These are phyloP conservation scores for Xestia xanthographa DNA, from an alignment of 2,888 invertebrate species.

Conservation along the genomic window DNA sequence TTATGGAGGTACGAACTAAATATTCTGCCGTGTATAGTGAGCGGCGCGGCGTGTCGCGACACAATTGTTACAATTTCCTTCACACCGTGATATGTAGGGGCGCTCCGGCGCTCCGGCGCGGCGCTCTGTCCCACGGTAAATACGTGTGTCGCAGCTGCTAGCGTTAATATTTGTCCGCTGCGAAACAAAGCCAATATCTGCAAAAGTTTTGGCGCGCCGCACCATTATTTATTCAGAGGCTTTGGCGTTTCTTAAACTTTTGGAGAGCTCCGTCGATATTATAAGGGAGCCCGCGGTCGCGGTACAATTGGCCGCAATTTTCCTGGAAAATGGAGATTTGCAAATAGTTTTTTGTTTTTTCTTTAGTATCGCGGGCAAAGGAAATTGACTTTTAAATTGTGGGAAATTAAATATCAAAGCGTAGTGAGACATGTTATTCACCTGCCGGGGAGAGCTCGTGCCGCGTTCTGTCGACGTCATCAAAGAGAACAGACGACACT, in stretches of 20 bases:
- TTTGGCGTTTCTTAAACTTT: slow-evolving; percentile 81
- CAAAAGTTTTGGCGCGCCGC: slow-evolving; percentile 80
- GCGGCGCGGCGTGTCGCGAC: slow-evolving; percentile 1
- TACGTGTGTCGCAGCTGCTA: slow-evolving; percentile 78
- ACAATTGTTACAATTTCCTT: slow-evolving; percentile 51
- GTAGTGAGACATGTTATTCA: slow-evolving; percentile 23
- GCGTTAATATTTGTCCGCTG: slow-evolving; percentile 80
- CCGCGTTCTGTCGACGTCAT: slow-evolving; percentile 42
- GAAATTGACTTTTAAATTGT: slow-evolving; percentile 27
- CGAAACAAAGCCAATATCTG: slow-evolving; percentile 85
- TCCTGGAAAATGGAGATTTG: slow-evolving; percentile 65
- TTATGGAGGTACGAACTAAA: slow-evolving; percentile 27
- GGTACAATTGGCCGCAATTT: slow-evolving; percentile 76
- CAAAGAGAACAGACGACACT: slow-evolving; percentile 47
- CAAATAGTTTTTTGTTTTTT: slow-evolving; percentile 68
- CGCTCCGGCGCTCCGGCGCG: slow-evolving; percentile 4
- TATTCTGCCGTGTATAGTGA: slow-evolving; percentile 14
- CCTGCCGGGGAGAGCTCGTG: slow-evolving; percentile 22
- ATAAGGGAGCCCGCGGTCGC: slow-evolving; percentile 67
- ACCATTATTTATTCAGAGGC: slow-evolving; percentile 85
- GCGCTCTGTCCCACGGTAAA: slow-evolving; percentile 49
- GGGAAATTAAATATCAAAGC: slow-evolving; percentile 39
- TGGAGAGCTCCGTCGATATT: slow-evolving; percentile 74
- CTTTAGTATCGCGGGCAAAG: slow-evolving; percentile 49
- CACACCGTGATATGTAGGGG: slow-evolving; percentile 40